Evolutionary conservation across 2,888 invertebrate species (phyloP).

Genomic region (Campoplex capitator): DNA sequence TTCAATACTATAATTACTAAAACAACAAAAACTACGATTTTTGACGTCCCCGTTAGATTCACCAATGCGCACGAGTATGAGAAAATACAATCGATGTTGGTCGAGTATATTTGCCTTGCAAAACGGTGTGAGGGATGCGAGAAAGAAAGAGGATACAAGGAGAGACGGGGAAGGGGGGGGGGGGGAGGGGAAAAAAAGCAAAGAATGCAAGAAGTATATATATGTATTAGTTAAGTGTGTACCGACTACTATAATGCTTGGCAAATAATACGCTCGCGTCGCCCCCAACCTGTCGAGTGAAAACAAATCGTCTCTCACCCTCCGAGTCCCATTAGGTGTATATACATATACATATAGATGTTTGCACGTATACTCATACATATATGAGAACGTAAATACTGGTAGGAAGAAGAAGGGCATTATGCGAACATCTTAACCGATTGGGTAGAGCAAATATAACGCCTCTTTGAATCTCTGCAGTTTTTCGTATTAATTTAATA

Average conservation of each 20-base stretch:
- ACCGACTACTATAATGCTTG: slow-evolving; percentile 56
- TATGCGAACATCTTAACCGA: not conserved
- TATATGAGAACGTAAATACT: not conserved
- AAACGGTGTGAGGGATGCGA: slow-evolving; percentile 5
- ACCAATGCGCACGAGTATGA: not conserved
- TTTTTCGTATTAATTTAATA: slow-evolving; percentile 3
- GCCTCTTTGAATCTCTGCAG: not conserved
- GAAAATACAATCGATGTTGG: slow-evolving; percentile 5
- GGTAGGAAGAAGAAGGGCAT: not conserved
- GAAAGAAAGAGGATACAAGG: slow-evolving; percentile 4
- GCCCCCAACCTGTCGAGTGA: slow-evolving; percentile 75
- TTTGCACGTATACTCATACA: not conserved
- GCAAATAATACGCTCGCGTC: slow-evolving; percentile 72
- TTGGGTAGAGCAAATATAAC: not conserved
- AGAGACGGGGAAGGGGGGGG: not conserved
- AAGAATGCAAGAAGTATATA: slow-evolving; percentile 34
- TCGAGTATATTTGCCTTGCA: slow-evolving; percentile 12
- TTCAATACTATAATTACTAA: not conserved
- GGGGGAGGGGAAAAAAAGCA: not conserved
- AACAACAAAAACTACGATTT: not conserved
- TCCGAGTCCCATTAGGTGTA: slow-evolving; percentile 18
- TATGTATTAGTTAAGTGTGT: slow-evolving; percentile 37
- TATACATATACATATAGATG: not conserved
- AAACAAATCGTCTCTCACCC: slow-evolving; percentile 70
- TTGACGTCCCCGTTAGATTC: slow-evolving; percentile 4